These are phyloP conservation scores for Oxyura jamaicensis DNA, from an alignment of 2,113 vertebrate species.

Conservation along the genomic window DNA sequence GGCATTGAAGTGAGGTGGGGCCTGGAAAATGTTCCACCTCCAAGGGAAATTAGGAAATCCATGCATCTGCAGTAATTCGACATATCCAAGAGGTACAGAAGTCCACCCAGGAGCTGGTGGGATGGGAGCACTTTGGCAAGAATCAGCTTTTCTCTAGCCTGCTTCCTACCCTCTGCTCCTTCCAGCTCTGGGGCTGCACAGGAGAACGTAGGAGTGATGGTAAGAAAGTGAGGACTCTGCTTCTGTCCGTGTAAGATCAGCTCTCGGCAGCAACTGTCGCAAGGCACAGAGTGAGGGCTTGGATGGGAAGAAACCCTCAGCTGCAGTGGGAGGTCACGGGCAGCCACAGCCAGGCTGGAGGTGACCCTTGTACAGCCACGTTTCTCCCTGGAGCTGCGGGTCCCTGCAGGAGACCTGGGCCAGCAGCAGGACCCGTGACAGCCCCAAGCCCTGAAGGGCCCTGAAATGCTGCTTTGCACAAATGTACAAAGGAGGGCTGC, in stretches of 20 bases:
- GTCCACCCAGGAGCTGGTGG: too few species aligned
- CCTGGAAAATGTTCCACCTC: background rate
- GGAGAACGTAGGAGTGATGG: background rate
- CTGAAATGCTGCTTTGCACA: background rate
- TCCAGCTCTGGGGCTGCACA: background rate
- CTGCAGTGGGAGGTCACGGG: background rate
- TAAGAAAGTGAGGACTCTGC: background rate
- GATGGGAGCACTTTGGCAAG: background rate
- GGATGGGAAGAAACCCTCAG: too few species aligned
- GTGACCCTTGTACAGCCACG: background rate
- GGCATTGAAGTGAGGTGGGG: background rate
- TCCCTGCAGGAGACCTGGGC: too few species aligned
- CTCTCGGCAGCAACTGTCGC: background rate
- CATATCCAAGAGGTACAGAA: background rate
- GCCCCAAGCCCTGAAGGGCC: too few species aligned
- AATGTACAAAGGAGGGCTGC: background rate
- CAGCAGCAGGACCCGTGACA: too few species aligned
- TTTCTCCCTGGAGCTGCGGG: too few species aligned
- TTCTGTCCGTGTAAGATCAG: background rate
- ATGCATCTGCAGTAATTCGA: too few species aligned
- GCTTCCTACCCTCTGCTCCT: background rate
- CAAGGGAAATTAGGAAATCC: background rate
- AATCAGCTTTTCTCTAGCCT: too few species aligned
- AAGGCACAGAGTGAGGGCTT: background rate
- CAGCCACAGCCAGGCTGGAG: background rate